Conservation (phyloP, 2,113 vertebrate species). For the Rafetus swinhoei region DNA sequence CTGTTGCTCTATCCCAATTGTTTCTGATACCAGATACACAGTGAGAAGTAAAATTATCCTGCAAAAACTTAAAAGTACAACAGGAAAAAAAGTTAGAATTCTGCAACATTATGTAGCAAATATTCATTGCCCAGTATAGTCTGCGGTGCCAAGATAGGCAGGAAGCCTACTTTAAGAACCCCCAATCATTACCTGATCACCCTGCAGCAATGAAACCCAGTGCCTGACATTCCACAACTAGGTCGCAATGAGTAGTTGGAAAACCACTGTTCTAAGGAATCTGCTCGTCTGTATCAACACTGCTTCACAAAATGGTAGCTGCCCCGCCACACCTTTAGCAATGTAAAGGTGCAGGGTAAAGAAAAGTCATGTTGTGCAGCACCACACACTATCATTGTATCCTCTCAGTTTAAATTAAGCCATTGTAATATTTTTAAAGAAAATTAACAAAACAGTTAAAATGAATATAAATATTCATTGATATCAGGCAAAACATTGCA, state of each 20-base stretch:
- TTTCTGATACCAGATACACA: not conserved
- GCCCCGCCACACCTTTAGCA: not conserved
- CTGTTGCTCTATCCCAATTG: not conserved
- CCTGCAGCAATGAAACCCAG: too few species aligned
- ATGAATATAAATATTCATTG: not conserved
- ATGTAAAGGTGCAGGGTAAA: not conserved
- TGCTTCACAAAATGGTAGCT: not conserved
- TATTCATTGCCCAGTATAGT: slow-evolving; percentile 22
- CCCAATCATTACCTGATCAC: too few species aligned
- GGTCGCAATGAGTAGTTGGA: too few species aligned
- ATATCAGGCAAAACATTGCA: slow-evolving; percentile 20
- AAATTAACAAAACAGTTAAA: not conserved
- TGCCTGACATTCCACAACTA: too few species aligned
- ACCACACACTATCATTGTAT: not conserved
- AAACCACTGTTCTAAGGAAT: too few species aligned
- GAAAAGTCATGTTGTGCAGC: not conserved
- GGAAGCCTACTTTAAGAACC: too few species aligned
- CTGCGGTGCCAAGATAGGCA: too few species aligned
- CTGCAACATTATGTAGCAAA: not conserved
- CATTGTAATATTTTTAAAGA: not conserved
- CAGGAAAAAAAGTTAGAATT: not conserved
- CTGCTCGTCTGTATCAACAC: not conserved
- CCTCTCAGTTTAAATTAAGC: slow-evolving; percentile 49
- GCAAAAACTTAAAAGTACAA: not conserved
- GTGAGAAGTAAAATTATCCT: slow-evolving; percentile 6